These are phyloP conservation scores for Pempheris klunzingeri DNA, from an alignment of 2,797 vertebrate species.

Conservation along the genomic window DNA sequence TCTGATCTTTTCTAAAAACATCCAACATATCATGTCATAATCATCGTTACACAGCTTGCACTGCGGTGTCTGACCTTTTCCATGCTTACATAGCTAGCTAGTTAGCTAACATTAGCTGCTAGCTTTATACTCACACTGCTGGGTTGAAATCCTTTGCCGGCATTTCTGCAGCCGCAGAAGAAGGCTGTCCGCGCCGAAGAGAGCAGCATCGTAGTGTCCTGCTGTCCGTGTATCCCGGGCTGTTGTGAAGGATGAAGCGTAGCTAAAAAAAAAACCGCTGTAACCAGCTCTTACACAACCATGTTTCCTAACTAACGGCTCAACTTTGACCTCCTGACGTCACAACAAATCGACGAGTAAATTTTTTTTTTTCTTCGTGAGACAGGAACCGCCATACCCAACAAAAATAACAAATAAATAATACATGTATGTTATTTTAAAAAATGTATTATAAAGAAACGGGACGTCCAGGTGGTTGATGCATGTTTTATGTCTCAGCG, in stretches of 20 bases:
- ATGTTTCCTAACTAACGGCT: constrained; percentile 46
- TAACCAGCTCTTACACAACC: constrained; percentile 32
- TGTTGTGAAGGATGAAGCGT: neutral
- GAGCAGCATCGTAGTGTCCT: constrained; percentile 69
- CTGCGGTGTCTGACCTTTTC: constrained; percentile 48
- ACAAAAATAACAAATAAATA: neutral
- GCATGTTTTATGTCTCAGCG: accelerated
- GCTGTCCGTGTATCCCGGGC: neutral
- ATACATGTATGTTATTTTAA: neutral
- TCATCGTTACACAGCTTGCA: no score
- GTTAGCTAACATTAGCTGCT: constrained; percentile 27
- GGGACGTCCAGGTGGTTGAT: no score
- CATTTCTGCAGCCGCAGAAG: constrained; percentile 70
- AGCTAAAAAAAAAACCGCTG: neutral
- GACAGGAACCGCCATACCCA: neutral
- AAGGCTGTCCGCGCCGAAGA: constrained; percentile 68
- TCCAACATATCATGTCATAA: neutral
- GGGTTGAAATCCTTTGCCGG: constrained; percentile 62
- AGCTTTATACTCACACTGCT: constrained; percentile 73
- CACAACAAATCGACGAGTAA: constrained; percentile 31
- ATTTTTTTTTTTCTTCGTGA: neutral
- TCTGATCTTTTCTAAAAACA: neutral
- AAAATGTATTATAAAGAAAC: neutral
- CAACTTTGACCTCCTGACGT: constrained; percentile 77
- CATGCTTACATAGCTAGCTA: neutral